A percentile compares a stretch with the other conserved stretches of the same genome.
Evolutionary conservation across 2,113 vertebrate species (phyloP).

Genomic region (Cisticola juncidis): DNA sequence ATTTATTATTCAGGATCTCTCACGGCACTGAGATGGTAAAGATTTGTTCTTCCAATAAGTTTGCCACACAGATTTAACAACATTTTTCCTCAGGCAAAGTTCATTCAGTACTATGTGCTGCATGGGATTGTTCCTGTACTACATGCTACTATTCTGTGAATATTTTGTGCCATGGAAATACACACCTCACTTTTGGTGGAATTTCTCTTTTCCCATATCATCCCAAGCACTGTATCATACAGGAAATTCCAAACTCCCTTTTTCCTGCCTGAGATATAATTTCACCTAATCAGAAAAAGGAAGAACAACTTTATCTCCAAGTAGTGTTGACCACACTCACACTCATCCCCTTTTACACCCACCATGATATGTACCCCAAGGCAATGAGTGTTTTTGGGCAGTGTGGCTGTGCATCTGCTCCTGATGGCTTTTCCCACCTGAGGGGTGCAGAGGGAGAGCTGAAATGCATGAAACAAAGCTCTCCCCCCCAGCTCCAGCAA

Average conservation of each 20-base stretch:
- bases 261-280: neutral
- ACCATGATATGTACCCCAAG: neutral
- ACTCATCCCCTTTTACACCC: neutral
- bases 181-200: neutral
- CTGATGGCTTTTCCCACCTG: neutral
- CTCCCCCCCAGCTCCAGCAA: neutral
- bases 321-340: neutral
- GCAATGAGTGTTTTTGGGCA: neutral
- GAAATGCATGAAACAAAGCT: neutral
- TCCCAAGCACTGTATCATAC: neutral
- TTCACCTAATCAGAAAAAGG: neutral
- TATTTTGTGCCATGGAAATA: neutral
- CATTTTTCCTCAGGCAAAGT: neutral
- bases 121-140: neutral
- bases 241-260: neutral
- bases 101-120: neutral
- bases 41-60: neutral
- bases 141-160: accelerated
- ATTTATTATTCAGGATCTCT: neutral
- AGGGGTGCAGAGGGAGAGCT: neutral
- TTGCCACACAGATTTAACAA: neutral
- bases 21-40: neutral
- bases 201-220: neutral
- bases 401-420: neutral
- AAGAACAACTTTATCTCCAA: neutral